Percentiles rank a stretch among this genome's conserved stretches.
Evolutionary conservation across 2,888 invertebrate species (phyloP).

Genomic region (Altica lythri): DNA sequence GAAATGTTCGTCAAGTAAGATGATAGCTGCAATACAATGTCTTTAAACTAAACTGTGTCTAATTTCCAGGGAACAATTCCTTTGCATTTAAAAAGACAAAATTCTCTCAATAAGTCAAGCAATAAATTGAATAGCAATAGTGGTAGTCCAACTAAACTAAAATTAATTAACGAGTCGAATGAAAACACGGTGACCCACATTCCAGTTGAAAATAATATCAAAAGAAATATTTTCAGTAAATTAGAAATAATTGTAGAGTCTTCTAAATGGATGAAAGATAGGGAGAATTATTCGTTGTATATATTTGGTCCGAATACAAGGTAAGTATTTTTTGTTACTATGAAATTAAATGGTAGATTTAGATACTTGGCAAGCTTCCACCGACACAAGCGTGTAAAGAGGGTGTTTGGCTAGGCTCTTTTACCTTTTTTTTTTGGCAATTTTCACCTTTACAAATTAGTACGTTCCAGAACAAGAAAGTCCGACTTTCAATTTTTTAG

Average conservation of each 20-base stretch:
- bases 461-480: no score
- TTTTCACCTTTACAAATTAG: no score
- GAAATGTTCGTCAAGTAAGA: conserved; percentile 56
- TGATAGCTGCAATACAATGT: not conserved
- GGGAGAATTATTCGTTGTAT: conserved; percentile 89
- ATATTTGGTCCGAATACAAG: conserved; percentile 87
- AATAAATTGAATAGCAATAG: conserved; percentile 44
- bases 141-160: conserved; percentile 50
- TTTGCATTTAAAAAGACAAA: conserved; percentile 60
- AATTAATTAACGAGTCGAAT: conserved; percentile 58
- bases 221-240: conserved; percentile 53
- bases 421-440: no score
- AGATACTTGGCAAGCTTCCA: no score
- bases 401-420: no score
- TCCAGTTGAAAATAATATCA: conserved; percentile 49
- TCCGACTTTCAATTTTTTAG: no score
- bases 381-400: no score
- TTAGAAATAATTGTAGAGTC: conserved; percentile 67
- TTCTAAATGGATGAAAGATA: conserved; percentile 79
- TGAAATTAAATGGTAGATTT: no score
- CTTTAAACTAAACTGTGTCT: not conserved
- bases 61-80: conserved; percentile 53
- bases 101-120: conserved; percentile 55
- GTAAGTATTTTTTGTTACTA: no score
- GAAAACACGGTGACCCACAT: conserved; percentile 52